phyloP scores from a whole-genome alignment of 2,888 invertebrate species.

The Lasioglossum zephyrum region DNA sequence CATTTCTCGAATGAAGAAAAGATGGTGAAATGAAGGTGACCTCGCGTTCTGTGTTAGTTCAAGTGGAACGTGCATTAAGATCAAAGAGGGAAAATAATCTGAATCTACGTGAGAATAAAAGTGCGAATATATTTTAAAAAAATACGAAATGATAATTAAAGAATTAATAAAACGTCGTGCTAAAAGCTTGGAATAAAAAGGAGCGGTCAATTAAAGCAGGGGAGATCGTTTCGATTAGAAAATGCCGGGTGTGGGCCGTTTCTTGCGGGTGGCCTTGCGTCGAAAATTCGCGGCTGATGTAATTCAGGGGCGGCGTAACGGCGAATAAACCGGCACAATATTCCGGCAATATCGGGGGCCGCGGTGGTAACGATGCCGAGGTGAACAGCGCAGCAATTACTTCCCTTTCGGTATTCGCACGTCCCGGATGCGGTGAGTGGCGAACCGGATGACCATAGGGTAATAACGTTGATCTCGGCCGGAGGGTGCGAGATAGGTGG shows the following conservation, averaged over 20 bases:
- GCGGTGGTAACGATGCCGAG: slow-evolving; percentile 31
- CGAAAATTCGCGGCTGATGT: slow-evolving; percentile 19
- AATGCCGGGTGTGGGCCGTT: background rate
- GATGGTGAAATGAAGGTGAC: background rate
- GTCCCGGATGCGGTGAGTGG: slow-evolving; percentile 60
- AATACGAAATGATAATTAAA: background rate
- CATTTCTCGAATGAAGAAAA: background rate
- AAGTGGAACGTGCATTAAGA: background rate
- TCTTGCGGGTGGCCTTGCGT: background rate
- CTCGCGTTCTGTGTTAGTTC: background rate
- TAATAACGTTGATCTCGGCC: slow-evolving; percentile 72
- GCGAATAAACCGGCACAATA: slow-evolving; percentile 41
- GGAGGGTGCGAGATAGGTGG: slow-evolving; percentile 64
- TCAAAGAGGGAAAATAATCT: background rate
- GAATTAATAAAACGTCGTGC: slow-evolving; percentile 10
- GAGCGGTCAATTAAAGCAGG: background rate
- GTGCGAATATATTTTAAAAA: no score
- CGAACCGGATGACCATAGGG: slow-evolving; percentile 67
- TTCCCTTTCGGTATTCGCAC: slow-evolving; percentile 50
- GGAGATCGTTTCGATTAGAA: slow-evolving; percentile 11
- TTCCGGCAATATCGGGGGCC: slow-evolving; percentile 24
- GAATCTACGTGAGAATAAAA: background rate
- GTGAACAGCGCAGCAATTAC: slow-evolving; percentile 48
- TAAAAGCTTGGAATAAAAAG: background rate
- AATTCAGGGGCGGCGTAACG: slow-evolving; percentile 11